Percentiles rank a stretch among this genome's conserved stretches.
Conservation (phyloP, 2,113 vertebrate genomes). For the Anguilla rostrata region DNA sequence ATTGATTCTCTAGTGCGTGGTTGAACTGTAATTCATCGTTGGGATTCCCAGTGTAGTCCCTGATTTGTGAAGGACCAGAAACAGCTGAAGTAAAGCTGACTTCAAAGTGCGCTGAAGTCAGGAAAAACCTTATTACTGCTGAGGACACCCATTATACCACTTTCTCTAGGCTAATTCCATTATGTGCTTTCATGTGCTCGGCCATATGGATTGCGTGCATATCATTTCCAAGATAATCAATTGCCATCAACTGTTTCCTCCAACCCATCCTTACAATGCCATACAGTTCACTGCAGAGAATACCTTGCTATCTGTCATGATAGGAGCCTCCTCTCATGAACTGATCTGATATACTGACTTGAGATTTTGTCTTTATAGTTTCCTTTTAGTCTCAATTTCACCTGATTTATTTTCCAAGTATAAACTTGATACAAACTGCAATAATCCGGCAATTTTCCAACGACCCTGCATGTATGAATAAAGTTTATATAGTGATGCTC, state of each 20-base stretch:
- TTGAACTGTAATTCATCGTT: slow-evolving; percentile 20
- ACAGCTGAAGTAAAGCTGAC: neutral
- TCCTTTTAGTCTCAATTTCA: neutral
- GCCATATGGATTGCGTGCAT: neutral
- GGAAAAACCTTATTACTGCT: slow-evolving; percentile 32
- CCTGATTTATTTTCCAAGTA: neutral
- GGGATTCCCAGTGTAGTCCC: slow-evolving; percentile 22
- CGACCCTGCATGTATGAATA: too few species aligned
- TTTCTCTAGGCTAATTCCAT: neutral
- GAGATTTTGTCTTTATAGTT: neutral
- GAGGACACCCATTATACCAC: neutral
- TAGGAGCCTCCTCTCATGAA: neutral
- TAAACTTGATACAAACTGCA: neutral
- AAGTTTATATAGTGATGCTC: neutral
- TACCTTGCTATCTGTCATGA: neutral
- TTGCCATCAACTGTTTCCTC: neutral
- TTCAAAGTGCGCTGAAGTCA: slow-evolving; percentile 33
- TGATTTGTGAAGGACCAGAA: slow-evolving; percentile 31
- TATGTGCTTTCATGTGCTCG: neutral
- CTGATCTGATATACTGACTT: neutral
- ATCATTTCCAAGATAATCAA: neutral
- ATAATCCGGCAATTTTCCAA: neutral
- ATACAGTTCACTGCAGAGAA: neutral
- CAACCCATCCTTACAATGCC: neutral
- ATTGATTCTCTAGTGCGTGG: neutral